Conservation (phyloP, 2,113 vertebrate genomes). For the Melanocharis versteri region DNA sequence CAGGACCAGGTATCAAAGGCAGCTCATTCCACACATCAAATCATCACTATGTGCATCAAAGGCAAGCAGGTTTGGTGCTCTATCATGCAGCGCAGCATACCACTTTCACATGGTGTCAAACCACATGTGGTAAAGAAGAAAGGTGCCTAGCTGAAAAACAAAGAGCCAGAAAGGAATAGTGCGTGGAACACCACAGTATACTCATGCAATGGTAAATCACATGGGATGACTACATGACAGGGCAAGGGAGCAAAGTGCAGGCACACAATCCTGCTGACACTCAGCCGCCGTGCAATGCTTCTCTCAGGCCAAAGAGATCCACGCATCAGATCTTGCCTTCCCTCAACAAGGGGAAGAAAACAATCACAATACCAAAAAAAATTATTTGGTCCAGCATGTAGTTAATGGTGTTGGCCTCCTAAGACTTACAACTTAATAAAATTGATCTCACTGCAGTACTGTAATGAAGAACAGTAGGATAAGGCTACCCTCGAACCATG, state of each 20-base stretch:
- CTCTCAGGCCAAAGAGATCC: not conserved
- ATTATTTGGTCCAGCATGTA: constrained; percentile 57
- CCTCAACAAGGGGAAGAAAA: not conserved
- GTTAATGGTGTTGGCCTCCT: constrained; percentile 64
- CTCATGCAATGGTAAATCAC: not conserved
- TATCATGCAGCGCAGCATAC: not conserved
- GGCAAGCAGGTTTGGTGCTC: not conserved
- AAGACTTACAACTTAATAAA: constrained; percentile 72
- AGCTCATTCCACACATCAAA: not conserved
- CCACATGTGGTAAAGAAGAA: not conserved
- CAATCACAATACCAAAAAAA: constrained; percentile 25
- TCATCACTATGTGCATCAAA: not conserved
- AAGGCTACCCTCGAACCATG: constrained; percentile 73
- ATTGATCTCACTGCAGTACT: constrained; percentile 66
- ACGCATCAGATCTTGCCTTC: not conserved
- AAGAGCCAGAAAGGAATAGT: not conserved
- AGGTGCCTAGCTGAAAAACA: not conserved
- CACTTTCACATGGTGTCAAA: not conserved
- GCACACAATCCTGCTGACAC: not conserved
- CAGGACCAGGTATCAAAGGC: not conserved
- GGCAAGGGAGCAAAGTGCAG: not conserved
- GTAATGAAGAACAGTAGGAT: constrained; percentile 74
- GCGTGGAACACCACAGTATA: not conserved
- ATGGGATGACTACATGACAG: not conserved
- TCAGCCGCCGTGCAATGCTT: rapidly evolving